These are phyloP conservation scores for Cavia porcellus DNA, from an alignment of 2,113 vertebrate species.

Conservation along the genomic window DNA sequence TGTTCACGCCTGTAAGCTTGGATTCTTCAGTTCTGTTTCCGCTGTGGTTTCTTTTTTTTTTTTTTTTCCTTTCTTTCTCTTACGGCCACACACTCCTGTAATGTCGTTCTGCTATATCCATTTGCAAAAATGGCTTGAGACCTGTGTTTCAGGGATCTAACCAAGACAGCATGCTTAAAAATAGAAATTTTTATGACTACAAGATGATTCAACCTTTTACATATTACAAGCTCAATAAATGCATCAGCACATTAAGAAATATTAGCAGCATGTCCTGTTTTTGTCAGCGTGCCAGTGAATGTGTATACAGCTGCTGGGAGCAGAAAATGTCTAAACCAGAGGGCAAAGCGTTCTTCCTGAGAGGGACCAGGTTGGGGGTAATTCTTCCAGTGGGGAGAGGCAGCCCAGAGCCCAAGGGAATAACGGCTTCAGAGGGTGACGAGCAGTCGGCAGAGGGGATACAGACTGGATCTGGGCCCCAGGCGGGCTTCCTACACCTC, in stretches of 20 bases:
- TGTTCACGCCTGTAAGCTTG: conserved; percentile 1
- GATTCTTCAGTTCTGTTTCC: conserved; percentile 48
- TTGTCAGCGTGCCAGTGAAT: conserved; percentile 49
- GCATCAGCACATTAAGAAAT: conserved; percentile 28
- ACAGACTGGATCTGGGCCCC: background rate
- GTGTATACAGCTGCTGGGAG: conserved; percentile 5
- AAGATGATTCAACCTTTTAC: conserved; percentile 30
- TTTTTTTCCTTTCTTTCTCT: conserved; percentile 2
- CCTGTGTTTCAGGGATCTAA: conserved; percentile 63
- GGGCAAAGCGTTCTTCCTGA: conserved; percentile 18
- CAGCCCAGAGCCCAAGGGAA: background rate
- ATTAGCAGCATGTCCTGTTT: background rate
- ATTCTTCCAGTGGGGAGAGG: background rate
- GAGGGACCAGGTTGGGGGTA: background rate
- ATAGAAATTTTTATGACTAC: conserved; percentile 40
- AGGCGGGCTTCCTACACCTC: background rate
- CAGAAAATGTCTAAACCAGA: background rate
- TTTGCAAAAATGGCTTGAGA: conserved; percentile 53
- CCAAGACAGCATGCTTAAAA: conserved; percentile 28
- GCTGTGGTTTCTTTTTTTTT: background rate
- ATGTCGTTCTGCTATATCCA: conserved; percentile 67
- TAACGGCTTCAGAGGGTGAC: background rate
- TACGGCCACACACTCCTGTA: background rate
- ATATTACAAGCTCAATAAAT: conserved; percentile 60
- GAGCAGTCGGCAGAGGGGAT: background rate